A percentile compares a stretch with the other conserved stretches of the same genome.
Evolutionary conservation across 2,113 vertebrate genomes (phyloP).

Genomic region (Enhydra lutris): DNA sequence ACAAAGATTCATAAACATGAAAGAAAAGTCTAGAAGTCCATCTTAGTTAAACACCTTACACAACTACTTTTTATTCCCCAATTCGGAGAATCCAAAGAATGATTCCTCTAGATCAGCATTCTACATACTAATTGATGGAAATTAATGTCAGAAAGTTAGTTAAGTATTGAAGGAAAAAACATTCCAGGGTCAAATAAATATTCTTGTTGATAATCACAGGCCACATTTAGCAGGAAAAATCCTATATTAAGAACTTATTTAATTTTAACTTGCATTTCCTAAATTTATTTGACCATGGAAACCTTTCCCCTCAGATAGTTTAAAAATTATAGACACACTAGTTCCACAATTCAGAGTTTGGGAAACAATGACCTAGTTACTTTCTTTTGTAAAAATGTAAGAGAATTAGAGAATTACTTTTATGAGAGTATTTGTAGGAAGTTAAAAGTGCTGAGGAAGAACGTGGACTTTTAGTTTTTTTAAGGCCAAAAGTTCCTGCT

Average conservation of each 20-base stretch:
- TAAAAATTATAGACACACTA: slow-evolving; percentile 1
- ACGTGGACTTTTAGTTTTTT: slow-evolving; percentile 5
- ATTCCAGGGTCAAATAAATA: slow-evolving; percentile 21
- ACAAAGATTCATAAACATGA: slow-evolving; percentile 24
- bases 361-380: background rate
- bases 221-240: background rate
- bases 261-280: slow-evolving; percentile 24
- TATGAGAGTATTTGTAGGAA: background rate
- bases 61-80: slow-evolving; percentile 21
- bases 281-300: background rate
- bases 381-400: background rate
- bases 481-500: background rate
- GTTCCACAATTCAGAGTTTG: background rate
- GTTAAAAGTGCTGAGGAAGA: background rate
- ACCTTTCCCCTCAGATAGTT: background rate
- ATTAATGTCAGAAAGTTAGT: background rate
- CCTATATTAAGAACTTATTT: background rate
- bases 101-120: background rate
- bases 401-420: background rate
- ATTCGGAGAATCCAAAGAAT: slow-evolving; percentile 21
- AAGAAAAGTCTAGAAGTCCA: background rate
- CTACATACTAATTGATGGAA: background rate
- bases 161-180: background rate
- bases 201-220: background rate
- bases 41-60: background rate